phyloP scores from a whole-genome alignment of 1,140 invertebrate species.

The Heliconius hewitsoni region DNA sequence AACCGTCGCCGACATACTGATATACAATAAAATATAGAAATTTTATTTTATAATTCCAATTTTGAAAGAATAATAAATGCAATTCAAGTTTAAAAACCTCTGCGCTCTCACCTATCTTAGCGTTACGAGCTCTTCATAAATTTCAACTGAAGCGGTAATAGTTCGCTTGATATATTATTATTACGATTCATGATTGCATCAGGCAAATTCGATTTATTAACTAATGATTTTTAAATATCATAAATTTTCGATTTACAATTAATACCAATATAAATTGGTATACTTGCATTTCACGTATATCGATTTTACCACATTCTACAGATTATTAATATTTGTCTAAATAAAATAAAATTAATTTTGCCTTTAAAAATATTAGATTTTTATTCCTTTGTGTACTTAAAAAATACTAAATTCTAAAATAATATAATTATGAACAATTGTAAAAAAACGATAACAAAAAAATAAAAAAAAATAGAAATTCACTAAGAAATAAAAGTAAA shows the following conservation, averaged over 20 bases:
- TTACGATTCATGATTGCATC: constrained; percentile 32
- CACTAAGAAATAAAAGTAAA: background rate
- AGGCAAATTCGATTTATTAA: constrained; percentile 35
- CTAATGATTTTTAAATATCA: constrained; percentile 9
- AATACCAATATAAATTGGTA: no score
- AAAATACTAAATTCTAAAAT: background rate
- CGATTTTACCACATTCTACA: no score
- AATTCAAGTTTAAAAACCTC: constrained; percentile 19
- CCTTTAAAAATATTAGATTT: no score
- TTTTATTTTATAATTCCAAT: no score
- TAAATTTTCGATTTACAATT: background rate
- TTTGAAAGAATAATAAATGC: background rate
- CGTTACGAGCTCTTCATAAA: constrained; percentile 36
- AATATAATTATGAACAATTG: background rate
- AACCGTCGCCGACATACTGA: no score
- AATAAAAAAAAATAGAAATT: background rate
- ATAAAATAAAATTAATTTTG: no score
- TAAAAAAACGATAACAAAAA: background rate
- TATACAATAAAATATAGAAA: no score
- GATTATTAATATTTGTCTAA: no score
- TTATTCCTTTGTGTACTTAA: no score
- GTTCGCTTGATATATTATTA: constrained; percentile 35
- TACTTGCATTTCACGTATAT: no score
- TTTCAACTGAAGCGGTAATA: constrained; percentile 30
- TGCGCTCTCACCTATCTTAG: constrained; percentile 17